Conservation (phyloP, 2,888 invertebrate genomes). For the Craniophora ligustri region DNA sequence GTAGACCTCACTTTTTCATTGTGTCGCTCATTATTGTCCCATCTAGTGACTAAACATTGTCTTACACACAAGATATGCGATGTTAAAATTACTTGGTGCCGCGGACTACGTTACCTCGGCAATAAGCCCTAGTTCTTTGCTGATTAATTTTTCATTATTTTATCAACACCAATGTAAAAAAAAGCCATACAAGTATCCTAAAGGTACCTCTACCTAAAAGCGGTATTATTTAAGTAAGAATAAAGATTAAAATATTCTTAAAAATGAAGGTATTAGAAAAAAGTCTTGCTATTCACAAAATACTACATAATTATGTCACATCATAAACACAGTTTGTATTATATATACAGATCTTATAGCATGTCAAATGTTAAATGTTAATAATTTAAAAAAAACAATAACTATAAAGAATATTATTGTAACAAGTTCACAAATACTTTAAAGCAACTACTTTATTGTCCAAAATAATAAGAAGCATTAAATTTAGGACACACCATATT, state of each 20-base stretch:
- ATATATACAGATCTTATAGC: constrained; percentile 47
- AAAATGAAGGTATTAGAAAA: constrained; percentile 3
- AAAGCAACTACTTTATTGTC: constrained; percentile 33
- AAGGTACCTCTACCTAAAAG: constrained; percentile 26
- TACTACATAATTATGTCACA: constrained; percentile 21
- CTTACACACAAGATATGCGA: too few species aligned
- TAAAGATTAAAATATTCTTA: constrained; percentile 1
- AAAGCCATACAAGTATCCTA: neutral
- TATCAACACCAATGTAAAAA: neutral
- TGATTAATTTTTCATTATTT: too few species aligned
- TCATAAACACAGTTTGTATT: constrained; percentile 11
- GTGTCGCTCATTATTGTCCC: too few species aligned
- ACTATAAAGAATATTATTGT: constrained; percentile 16
- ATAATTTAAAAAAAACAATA: constrained; percentile 13
- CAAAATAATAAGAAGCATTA: constrained; percentile 7
- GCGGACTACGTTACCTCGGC: too few species aligned
- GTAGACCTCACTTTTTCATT: too few species aligned
- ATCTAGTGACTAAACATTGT: too few species aligned
- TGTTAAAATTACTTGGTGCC: too few species aligned
- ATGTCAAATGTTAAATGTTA: constrained; percentile 5
- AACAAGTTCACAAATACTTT: constrained; percentile 27
- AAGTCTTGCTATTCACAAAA: constrained; percentile 35
- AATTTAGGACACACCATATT: constrained; percentile 1
- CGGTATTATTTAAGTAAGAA: constrained; percentile 7
- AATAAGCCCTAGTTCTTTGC: too few species aligned